A percentile compares a stretch with the other conserved stretches of the same genome.
These are phyloP conservation scores for Acromyrmex heyeri DNA, from an alignment of 1,140 invertebrate species.

Conservation along the genomic window DNA sequence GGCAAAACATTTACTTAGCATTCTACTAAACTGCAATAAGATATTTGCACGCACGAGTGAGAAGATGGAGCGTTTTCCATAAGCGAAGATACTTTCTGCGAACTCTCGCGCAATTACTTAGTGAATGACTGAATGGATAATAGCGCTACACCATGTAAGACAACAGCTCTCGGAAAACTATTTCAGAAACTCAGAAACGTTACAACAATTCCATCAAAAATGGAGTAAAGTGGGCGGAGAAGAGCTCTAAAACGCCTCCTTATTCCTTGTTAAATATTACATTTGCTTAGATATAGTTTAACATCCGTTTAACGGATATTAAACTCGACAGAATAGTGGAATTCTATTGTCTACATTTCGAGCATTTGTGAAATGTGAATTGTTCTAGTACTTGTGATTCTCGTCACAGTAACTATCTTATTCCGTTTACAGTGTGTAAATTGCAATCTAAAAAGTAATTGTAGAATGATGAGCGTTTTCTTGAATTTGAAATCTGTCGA, in stretches of 20 bases:
- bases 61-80: slow-evolving; percentile 11
- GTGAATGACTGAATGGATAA: slow-evolving; percentile 36
- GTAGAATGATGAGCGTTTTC: not conserved
- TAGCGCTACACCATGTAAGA: slow-evolving; percentile 24
- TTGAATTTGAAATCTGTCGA: not conserved
- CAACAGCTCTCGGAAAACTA: not conserved
- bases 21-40: not conserved
- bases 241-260: not conserved
- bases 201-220: slow-evolving; percentile 1
- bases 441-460: not conserved
- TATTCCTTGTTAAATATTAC: not conserved
- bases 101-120: slow-evolving; percentile 36
- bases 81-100: slow-evolving; percentile 28
- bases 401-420: not conserved
- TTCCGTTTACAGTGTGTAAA: not conserved
- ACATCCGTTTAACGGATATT: not conserved
- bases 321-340: not conserved
- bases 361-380: not conserved
- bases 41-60: not conserved
- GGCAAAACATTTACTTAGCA: not conserved
- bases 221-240: not conserved
- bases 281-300: not conserved
- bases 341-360: not conserved
- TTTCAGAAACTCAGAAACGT: slow-evolving; percentile 13
- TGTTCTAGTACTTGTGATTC: not conserved